Conservation (phyloP, 2,888 invertebrate genomes). For the Agonopterix subpropinquella region DNA sequence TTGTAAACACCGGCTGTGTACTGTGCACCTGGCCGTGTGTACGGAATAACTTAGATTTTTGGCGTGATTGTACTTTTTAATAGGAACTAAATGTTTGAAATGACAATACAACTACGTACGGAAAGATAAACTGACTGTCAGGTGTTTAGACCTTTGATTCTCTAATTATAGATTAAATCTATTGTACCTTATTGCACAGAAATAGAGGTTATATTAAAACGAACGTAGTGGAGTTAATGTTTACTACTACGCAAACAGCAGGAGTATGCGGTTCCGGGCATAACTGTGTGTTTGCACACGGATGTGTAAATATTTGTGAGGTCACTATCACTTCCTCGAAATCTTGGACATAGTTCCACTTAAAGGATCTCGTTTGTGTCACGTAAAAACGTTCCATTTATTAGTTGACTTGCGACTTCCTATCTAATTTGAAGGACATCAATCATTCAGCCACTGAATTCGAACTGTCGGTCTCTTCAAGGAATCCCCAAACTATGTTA, state of each 20-base stretch:
- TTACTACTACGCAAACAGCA: neutral
- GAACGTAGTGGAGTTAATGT: neutral
- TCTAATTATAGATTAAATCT: too few species aligned
- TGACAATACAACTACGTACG: too few species aligned
- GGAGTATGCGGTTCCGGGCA: conserved; percentile 1
- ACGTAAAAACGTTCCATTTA: too few species aligned
- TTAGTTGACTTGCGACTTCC: too few species aligned
- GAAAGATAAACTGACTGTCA: too few species aligned
- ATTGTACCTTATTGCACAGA: too few species aligned
- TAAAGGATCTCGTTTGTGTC: too few species aligned
- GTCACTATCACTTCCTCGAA: conserved; percentile 8
- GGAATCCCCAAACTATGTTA: conserved; percentile 35
- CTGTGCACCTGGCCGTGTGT: neutral
- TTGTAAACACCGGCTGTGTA: conserved; percentile 31
- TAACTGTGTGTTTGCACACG: conserved; percentile 10
- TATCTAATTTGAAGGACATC: conserved; percentile 19
- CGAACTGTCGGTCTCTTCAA: conserved; percentile 31
- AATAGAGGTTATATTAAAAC: neutral
- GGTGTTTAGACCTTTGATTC: too few species aligned
- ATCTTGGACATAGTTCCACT: conserved; percentile 1
- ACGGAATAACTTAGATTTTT: too few species aligned
- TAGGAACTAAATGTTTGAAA: too few species aligned
- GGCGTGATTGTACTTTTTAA: too few species aligned
- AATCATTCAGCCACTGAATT: conserved; percentile 52
- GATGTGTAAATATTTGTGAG: conserved; percentile 10